Conservation (phyloP, 2,888 invertebrate genomes). For the Dioctria rufipes region DNA sequence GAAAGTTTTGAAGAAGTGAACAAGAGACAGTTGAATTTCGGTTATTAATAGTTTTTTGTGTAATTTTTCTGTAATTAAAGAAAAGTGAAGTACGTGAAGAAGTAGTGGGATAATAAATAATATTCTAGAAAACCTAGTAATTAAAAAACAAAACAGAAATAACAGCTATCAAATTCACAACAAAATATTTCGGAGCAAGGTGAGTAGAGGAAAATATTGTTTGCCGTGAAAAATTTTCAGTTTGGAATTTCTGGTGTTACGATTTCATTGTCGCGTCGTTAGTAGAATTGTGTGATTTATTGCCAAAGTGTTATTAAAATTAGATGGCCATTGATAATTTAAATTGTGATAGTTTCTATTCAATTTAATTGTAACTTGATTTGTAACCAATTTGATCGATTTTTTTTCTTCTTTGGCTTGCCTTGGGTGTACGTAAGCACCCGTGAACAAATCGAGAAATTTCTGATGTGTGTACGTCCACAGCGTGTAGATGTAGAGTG, state of each 20-base stretch:
- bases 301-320: slow-evolving; percentile 34
- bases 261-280: neutral
- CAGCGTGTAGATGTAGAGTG: neutral
- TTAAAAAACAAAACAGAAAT: neutral
- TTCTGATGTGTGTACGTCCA: slow-evolving; percentile 9
- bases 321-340: neutral
- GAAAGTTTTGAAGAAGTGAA: slow-evolving; percentile 28
- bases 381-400: neutral
- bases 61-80: no score
- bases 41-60: no score
- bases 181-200: slow-evolving; percentile 1
- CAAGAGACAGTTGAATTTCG: neutral
- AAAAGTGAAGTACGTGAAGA: slow-evolving; percentile 4
- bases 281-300: neutral
- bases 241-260: neutral
- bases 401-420: neutral
- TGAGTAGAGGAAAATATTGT: neutral
- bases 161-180: no score
- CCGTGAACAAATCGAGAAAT: neutral
- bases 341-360: neutral
- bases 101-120: slow-evolving; percentile 6
- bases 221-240: neutral
- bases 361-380: no score
- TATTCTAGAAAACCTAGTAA: neutral
- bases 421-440: neutral